Base-by-base conservation (phyloP, 1,140 invertebrate species). In the Bombus superbus region DNA sequence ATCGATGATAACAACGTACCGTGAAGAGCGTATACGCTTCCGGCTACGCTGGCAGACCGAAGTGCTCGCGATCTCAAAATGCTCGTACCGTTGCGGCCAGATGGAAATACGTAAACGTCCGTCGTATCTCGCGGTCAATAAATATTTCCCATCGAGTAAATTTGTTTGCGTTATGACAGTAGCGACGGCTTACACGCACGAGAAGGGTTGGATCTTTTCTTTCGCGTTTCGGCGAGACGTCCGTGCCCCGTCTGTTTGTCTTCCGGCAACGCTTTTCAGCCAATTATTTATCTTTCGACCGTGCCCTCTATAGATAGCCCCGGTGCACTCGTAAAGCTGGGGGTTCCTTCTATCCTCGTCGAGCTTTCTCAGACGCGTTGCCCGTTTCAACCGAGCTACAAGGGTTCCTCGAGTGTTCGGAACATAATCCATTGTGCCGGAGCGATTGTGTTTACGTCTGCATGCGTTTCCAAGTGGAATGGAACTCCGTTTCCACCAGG, bases 401-500 rank as follows among this genome's bases (percentile, higher is more conserved):
- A 88, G 88, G 89, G 90, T 87, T 87, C 80, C 84, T 76, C 86
- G 85, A 91, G 87, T 88, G 89, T 87, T 86, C 73, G 62, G 88
- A 83, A 86, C 88, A 82, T 85, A 88, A 88, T 86, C 89, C 79
- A 92, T 91, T 92, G 92, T 93, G 88, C 88, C 64, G 40, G 69
- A 82, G 68, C 90, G 89, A 92, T 92, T 90, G 92, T 90, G 90
- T 91, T 92, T 93, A 91, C 85, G 84, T 87, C 89, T 86, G 89
- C 88, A 81, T 89, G 85, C 88, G 88, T 90, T 87, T 83, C 69
- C 84, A 81, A 88, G 84, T 82, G 83, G 86, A 89, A 89, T 85
- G 86, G 86, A 86, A 85, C 69, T 80, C 28, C 10, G 53, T 53
- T 81, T 47, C 44, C 42, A 74, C 35, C 40, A 42, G 38, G 59